Evolutionary conservation across 2,888 invertebrate genomes (phyloP), one percentile per base, ranked within the genome.

Genomic region (Tiphia femorata): DNA sequence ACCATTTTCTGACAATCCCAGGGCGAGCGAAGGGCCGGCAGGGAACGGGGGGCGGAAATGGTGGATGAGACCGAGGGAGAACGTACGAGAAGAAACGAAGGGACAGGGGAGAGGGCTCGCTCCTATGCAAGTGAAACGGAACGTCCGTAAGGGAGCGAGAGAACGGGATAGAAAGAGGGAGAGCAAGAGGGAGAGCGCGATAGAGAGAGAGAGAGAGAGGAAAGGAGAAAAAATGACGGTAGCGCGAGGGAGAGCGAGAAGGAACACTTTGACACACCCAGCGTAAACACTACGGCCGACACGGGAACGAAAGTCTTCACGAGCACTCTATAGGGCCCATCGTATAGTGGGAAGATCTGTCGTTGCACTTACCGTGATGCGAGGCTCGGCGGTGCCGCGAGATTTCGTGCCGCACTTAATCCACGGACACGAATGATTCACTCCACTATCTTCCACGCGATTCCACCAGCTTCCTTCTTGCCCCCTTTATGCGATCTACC

Each of bases 221-320:
- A 14, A 57, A 43, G 44, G 44, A 48, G 47, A 47, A 35, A 42
- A 29, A 16, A 30, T 41, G 14, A 23, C 17, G 37, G 30, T 16
- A 42, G 14, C 43, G 20, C 35, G 47, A 48, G 21, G 37, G 50
- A 21, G 16, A 43, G 51, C 57, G 58, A 52, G 41, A 50, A 52
- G 52, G 44, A 66, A 62, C 61, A 67, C 72, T 76, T 78, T 75
- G 77, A 78, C 77, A 78, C 78, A 78, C 78, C 78, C 78, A 75
- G 65, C 67, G 74, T 79, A 78, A 78, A 78, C 76, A 77, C 65
- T n/a, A n/a, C n/a, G 38, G 58, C 52, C 58, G 53, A 65, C 49
- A 52, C 62, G n/a, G n/a, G n/a, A n/a, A n/a, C n/a, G 53, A 40
- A 62, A 56, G 62, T 47, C 55, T 58, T 44, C 51, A 56, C 55